Conservation (phyloP, 2,888 invertebrate species). For the Lamellibrachia satsuma region DNA sequence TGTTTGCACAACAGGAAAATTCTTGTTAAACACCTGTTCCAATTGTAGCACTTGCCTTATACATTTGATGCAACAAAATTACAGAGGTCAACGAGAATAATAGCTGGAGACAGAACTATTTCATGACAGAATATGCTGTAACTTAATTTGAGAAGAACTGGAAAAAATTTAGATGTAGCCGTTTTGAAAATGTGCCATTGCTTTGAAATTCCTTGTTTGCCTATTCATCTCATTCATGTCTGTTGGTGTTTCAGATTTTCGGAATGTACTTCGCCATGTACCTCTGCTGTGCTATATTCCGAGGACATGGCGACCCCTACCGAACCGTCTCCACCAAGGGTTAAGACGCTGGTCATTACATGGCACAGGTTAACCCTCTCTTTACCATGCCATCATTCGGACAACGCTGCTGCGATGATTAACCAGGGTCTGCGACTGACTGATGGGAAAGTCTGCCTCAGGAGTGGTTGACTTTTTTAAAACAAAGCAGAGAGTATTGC, state of each 20-base stretch:
- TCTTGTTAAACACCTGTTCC: neutral
- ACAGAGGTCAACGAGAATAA: neutral
- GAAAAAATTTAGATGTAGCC: neutral
- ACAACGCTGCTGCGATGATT: neutral
- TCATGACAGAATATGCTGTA: neutral
- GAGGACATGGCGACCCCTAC: neutral
- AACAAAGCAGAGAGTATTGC: neutral
- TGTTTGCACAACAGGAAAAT: neutral
- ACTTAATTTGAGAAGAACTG: neutral
- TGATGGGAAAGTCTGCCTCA: neutral
- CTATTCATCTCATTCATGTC: neutral
- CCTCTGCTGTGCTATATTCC: neutral
- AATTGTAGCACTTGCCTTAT: neutral
- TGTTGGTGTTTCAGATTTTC: neutral
- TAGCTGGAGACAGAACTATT: neutral
- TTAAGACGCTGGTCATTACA: neutral
- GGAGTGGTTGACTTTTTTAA: neutral
- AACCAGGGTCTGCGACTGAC: neutral
- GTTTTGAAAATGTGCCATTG: neutral
- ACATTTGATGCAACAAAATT: neutral
- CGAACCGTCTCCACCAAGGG: neutral
- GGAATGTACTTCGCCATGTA: constrained; percentile 17
- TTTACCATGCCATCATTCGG: neutral
- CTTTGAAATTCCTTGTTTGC: neutral
- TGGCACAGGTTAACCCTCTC: neutral